These are phyloP conservation scores for Charadrius vociferus DNA, from an alignment of 2,113 vertebrate species.

Conservation along the genomic window DNA sequence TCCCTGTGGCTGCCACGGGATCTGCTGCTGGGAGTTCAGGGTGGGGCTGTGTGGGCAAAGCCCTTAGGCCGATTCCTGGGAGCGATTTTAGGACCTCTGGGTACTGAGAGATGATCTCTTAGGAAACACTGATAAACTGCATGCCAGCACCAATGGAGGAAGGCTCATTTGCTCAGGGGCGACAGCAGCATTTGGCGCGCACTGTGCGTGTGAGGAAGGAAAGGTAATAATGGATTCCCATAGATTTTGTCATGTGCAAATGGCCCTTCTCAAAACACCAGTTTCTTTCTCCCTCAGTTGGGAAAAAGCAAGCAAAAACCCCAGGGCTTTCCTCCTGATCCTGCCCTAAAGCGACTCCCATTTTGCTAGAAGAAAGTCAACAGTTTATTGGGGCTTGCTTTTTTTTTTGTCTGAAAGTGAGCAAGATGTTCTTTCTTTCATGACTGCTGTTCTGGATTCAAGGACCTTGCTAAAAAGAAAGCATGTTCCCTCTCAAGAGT, in stretches of 20 bases:
- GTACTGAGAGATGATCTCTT: not conserved
- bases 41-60: not conserved
- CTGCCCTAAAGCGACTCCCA: not conserved
- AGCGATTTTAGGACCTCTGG: not conserved
- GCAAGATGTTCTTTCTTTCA: not conserved
- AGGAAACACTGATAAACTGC: not conserved
- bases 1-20: not conserved
- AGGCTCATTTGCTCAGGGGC: not conserved
- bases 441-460: not conserved
- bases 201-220: not conserved
- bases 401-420: not conserved
- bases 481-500: not conserved
- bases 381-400: not conserved
- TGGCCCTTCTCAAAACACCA: not conserved
- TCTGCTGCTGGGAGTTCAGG: not conserved
- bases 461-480: not conserved
- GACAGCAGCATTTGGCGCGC: not conserved
- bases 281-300: not conserved
- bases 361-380: not conserved
- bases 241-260: not conserved
- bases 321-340: not conserved
- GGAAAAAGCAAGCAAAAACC: not conserved
- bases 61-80: not conserved
- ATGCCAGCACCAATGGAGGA: not conserved
- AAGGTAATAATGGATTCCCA: not conserved